Evolutionary conservation across 2,113 vertebrate species (phyloP), one percentile per base, ranked within the genome.

Genomic region (Chunga burmeisteri): DNA sequence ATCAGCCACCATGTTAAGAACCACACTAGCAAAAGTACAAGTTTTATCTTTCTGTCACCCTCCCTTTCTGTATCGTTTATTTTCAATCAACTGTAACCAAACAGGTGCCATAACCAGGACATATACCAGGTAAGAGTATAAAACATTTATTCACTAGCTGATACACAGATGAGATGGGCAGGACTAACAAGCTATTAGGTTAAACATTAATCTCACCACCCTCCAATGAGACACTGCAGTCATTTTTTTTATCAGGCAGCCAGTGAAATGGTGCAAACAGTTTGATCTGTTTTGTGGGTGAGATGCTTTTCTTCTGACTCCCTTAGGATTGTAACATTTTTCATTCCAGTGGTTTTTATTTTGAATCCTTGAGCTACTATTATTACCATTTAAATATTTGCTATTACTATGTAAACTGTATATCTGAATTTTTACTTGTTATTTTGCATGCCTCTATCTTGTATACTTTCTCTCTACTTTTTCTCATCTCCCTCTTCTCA

Each of bases 191-290:
- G 1, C 1, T n/a, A 8, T 42, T 40, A 49, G 12, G 22, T 30
- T 81, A 50, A 78, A 30, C 2, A 1, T 73, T 70, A 34, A 58
- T 77, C 13, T 71, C 11, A 22, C 25, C 15, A 40, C 2, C 6
- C 9, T 78, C 29, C 7, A 4, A 85, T 0, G 0, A 63, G n/a
- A 67, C 3, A 25, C 2, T 46, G n/a, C 4, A 56, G 44, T 56
- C n/a, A 4, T 67, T 86, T 38, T 38, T 75, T 50, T 50, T 17
- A 17, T 67, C 44, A 83, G 40, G 9, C 21, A 83, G 13, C 1
- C 21, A 72, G 25, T 13, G 23, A 87, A 65, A 20, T 9, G 5
- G 7, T 36, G 79, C n/a, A 68, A 79, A 55, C 1, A 74, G 6
- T 15, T 13, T n/a, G 18, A 73, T 89, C 22, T 7, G 4, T 70